Evolutionary conservation across 2,113 vertebrate species (phyloP).

Genomic region (Ploceus nigricollis): DNA sequence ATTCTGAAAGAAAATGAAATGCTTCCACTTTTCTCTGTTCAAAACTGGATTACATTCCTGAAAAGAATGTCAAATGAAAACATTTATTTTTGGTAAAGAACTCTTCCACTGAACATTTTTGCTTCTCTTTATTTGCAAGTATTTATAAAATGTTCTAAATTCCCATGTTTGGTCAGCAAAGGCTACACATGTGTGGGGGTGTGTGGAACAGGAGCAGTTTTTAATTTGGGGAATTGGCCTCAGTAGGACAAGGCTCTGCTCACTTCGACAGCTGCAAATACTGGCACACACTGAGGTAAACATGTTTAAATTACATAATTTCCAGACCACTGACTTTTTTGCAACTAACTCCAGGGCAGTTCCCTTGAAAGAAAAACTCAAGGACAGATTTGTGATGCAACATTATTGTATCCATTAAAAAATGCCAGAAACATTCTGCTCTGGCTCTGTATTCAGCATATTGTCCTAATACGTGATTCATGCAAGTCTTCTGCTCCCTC

Average conservation of each 20-base stretch:
- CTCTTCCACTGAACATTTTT: not conserved
- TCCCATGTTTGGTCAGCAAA: not conserved
- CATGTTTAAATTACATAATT: constrained; percentile 62
- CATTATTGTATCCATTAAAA: constrained; percentile 25
- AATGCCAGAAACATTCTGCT: constrained; percentile 1
- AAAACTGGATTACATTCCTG: not conserved
- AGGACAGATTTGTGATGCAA: constrained; percentile 49
- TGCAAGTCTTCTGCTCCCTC: not conserved
- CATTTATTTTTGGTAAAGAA: not conserved
- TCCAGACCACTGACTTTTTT: constrained; percentile 59
- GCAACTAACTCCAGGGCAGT: constrained; percentile 58
- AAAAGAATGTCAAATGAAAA: not conserved
- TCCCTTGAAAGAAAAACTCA: constrained; percentile 61
- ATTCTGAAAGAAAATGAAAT: not conserved
- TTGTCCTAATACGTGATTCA: not conserved
- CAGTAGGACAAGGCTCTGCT: not conserved
- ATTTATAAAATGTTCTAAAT: not conserved
- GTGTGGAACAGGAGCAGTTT: not conserved
- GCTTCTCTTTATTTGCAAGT: not conserved
- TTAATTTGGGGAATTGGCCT: constrained; percentile 36
- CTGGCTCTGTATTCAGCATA: not conserved
- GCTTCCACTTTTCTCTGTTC: not conserved
- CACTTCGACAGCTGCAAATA: constrained; percentile 35
- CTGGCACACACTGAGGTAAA: constrained; percentile 52
- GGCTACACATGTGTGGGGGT: not conserved